Base-by-base conservation (phyloP, 2,797 vertebrate species). In the Syngnathus rostellatus region DNA sequence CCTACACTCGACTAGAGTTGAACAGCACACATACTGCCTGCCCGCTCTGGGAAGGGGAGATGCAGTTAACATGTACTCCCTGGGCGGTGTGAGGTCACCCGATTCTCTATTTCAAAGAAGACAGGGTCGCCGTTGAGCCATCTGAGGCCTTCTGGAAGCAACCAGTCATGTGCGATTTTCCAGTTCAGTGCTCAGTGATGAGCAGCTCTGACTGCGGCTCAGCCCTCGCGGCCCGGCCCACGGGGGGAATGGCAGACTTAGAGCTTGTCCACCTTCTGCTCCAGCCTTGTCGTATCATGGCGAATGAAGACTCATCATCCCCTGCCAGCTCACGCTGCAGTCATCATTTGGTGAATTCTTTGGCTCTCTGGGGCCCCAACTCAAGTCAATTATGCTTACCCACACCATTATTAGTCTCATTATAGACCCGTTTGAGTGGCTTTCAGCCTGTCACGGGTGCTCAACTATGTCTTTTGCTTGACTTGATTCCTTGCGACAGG, bases 111-210 rank as follows among this genome's bases (percentile, higher is more conserved):
- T 89, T 89, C 86, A 89, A 87, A 89, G 84, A 71, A 85, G 75
- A 83, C 81, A 77, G 83, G 85, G 81, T 85, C 76, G 65, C 70
- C 39, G 68, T 58, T 46, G 78, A 81, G 84, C 85, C 76, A 81
- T 76, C 66, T 74, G 64, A 74, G 76, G 80, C 81, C 83, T 81
- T 46, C 79, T 85, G 83, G 85, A 89, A 83, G 82, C 83, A 81
- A 77, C 77, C 85, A 88, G 89, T 87, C 88, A 87, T 82, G 83
- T 89, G 84, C 82, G 80, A 90, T 90, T 90, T 89, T 89, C 88
- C 83, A 83, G 84, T 84, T 79, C 85, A 78, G 69, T 78, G 85
- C 86, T 75, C 80, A 21, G 62, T 88, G 88, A 90, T 84, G 83
- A 88, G 87, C 86, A 84, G 85, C 75, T 74, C 76, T 80, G 77